Percentiles rank a stretch among this genome's conserved stretches.
Conservation (phyloP, 1,140 invertebrate genomes). For the Lysiphlebus fabarum region DNA sequence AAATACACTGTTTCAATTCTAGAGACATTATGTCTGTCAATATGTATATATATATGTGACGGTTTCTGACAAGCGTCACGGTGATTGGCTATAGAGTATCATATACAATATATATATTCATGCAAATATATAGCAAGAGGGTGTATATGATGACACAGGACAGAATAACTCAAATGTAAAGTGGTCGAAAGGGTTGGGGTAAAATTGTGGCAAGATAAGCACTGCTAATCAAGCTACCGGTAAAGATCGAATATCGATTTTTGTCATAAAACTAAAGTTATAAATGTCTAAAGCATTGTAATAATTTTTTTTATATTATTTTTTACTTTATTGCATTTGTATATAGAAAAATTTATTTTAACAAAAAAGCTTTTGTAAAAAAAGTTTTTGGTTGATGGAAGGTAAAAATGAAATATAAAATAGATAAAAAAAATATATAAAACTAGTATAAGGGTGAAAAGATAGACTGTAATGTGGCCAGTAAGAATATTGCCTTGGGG, state of each 20-base stretch:
- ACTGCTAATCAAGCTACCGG: no score
- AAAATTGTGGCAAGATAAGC: no score
- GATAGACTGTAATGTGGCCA: neutral
- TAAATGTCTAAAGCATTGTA: neutral
- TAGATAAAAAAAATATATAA: neutral
- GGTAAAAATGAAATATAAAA: neutral
- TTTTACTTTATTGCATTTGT: neutral
- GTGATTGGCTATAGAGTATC: no score
- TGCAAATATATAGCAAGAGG: no score
- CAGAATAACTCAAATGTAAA: no score
- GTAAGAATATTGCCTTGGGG: slow-evolving; percentile 25
- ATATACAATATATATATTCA: no score
- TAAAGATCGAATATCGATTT: neutral
- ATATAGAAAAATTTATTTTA: neutral
- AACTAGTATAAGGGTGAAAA: neutral
- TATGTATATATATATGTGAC: no score
- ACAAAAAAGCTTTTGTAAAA: neutral
- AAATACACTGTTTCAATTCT: no score
- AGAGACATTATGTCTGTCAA: no score
- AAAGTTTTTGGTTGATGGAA: neutral
- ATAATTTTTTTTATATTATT: slow-evolving; percentile 1
- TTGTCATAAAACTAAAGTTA: neutral
- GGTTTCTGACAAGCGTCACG: no score
- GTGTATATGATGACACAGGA: no score
- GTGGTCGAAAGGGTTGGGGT: no score